Base-by-base conservation (phyloP, 2,888 invertebrate species). In the Protula sp. region DNA sequence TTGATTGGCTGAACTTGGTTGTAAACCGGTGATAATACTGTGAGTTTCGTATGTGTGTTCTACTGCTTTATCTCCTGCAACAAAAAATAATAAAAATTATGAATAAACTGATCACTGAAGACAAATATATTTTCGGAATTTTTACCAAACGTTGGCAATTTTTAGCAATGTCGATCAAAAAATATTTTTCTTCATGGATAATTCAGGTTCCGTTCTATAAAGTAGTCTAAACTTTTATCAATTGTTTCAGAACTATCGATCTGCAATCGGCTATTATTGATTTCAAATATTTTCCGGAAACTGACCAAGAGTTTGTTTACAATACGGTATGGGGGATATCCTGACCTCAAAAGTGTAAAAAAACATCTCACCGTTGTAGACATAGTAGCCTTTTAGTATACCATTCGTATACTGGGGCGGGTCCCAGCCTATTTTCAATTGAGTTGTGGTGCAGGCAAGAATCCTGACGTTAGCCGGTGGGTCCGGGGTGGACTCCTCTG, bases 351-450 rank as follows among this genome's bases (percentile, higher is more conserved):
- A 30, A 57, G 55, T 28, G 19, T 30, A 56, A 26, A 5, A 51
- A 28, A 3, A 27, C 3, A 22, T 38, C 64, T 67, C 69, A 76
- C 78, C 77, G 56, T 72, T 60, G 59, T 73, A 77, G 2, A 79
- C 70, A 61, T 74, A 70, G 63, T 79, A 80, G n/a, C 74, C 74
- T 62, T 75, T 78, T 0, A 76, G 60, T 4, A 68, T 62, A 9
- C 78, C 78, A 61, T 75, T 77, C 19, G 62, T 54, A 2, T 69
- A 59, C 48, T 66, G 66, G 0, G 80, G 80, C 0, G 77, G 74
- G 22, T 78, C 77, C 80, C 80, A 81, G 54, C 73, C 74, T 3
- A 81, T 60, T 61, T 78, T 79, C n/a, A 78, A 66, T 65, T 77
- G 77, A 47, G 78, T 75, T 53, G 75, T 72, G 9, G 78, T 80